Conservation (phyloP, 2,888 invertebrate genomes). For the Spilarctia lutea region DNA sequence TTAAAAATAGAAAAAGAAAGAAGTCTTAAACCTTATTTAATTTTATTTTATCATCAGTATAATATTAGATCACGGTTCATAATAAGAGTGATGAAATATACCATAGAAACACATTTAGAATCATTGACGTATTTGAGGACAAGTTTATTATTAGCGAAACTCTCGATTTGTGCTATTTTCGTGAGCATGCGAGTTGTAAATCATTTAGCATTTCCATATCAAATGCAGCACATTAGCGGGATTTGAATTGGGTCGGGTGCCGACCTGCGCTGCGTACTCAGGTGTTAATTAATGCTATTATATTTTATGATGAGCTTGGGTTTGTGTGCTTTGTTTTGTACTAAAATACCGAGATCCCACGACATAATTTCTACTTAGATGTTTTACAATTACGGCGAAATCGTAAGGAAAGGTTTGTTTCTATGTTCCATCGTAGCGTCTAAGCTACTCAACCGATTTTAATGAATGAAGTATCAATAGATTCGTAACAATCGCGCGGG, state of each 20-base stretch:
- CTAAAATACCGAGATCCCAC: neutral
- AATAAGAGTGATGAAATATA: conserved; percentile 8
- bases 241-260: conserved; percentile 25
- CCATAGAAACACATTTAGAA: conserved; percentile 11
- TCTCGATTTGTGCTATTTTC: conserved; percentile 15
- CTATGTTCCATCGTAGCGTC: too few relatives aligned
- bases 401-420: too few relatives aligned
- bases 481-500: too few relatives aligned
- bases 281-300: conserved; percentile 36
- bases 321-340: conserved; percentile 2
- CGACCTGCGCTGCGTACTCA: conserved; percentile 10
- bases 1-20: too few relatives aligned
- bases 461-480: too few relatives aligned
- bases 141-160: conserved; percentile 11
- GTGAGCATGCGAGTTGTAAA: conserved; percentile 15
- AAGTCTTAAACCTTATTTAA: neutral
- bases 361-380: neutral
- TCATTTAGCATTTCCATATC: conserved; percentile 27
- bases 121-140: conserved; percentile 21
- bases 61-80: conserved; percentile 18
- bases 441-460: too few relatives aligned
- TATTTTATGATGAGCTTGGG: neutral
- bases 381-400: neutral
- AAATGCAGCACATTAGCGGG: conserved; percentile 34
- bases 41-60: neutral